Evolutionary conservation across 2,888 invertebrate species (phyloP).

Genomic region (Sepioteuthis lessoniana): DNA sequence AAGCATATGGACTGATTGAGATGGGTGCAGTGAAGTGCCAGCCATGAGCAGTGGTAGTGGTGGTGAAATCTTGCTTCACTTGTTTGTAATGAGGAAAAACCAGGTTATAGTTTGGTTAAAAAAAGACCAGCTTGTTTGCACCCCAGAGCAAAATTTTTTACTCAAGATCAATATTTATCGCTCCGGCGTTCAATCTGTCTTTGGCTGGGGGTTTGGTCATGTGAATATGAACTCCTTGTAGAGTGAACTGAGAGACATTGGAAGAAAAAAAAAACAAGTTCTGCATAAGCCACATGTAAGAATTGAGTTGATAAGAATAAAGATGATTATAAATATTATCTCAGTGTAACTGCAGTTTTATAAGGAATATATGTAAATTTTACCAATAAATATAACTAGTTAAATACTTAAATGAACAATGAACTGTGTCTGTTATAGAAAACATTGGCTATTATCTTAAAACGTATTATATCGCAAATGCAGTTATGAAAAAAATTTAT

Average conservation of each 20-base stretch:
- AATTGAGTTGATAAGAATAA: neutral
- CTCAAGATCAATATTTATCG: constrained; percentile 2
- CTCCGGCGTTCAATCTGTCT: neutral
- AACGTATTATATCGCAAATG: too few species aligned
- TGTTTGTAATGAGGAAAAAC: neutral
- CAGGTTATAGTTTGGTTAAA: neutral
- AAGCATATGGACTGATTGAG: neutral
- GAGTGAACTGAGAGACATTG: neutral
- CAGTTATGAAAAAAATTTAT: too few species aligned
- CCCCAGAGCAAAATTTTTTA: neutral
- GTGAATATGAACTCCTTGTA: neutral
- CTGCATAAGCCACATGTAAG: neutral
- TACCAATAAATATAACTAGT: neutral
- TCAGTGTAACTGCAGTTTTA: neutral
- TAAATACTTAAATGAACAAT: neutral
- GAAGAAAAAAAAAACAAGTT: neutral
- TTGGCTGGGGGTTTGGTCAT: neutral
- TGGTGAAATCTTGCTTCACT: neutral
- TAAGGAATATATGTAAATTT: neutral
- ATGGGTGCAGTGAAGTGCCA: neutral
- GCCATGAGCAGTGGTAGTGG: neutral
- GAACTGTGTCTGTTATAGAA: too few species aligned
- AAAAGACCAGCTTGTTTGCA: constrained; percentile 4
- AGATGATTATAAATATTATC: neutral
- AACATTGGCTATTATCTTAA: too few species aligned